Base-by-base conservation (phyloP, 2,888 invertebrate genomes). In the Oscheius sp. region DNA sequence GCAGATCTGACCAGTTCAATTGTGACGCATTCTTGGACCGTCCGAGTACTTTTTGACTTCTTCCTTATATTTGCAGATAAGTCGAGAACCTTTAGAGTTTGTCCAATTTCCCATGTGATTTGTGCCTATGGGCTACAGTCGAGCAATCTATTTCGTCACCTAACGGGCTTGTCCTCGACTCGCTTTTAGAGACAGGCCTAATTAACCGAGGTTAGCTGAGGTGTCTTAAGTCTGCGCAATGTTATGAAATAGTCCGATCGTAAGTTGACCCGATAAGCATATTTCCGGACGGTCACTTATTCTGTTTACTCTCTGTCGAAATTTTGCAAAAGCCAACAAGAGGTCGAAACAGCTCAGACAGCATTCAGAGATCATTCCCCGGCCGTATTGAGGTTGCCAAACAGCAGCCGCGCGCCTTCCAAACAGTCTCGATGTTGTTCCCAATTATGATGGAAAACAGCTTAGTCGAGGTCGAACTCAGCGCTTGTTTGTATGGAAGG, bases 211-310 rank as follows among this genome's bases (percentile, higher is more conserved):
- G 58, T 58, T 58, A 58, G 61, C 21, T n/a, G 21, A 41, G 41
- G 61, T 43, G 61, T 61, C 61, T 43, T 43, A 18, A 21, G 35
- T 9, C 43, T 41, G 61, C 61, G 61, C 45, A 61, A 61, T 61
- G 43, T 61, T 61, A 61, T 61, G 61, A 61, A 61, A 61, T 61
- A 61, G 43, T 35, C 35, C 35, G 35, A 35, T 9, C 35, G 35
- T 9, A 35, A 35, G 5, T 9, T 35, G 5, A 6, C 35, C 35
- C 35, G 35, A 35, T 35, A 35, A 35, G 35, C 35, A 35, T 13
- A 49, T 49, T 49, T 49, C 49, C 49, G 49, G 49, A 49, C 6
- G 35, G 49, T 18, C 49, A 49, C 49, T 49, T 49, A n/a, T 49
- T 49, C n/a, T 49, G 49, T 49, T 49, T 49, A 35, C 35, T 35